Evolutionary conservation across 2,888 invertebrate genomes (phyloP).

Genomic region (Caenorhabditis imperialis): DNA sequence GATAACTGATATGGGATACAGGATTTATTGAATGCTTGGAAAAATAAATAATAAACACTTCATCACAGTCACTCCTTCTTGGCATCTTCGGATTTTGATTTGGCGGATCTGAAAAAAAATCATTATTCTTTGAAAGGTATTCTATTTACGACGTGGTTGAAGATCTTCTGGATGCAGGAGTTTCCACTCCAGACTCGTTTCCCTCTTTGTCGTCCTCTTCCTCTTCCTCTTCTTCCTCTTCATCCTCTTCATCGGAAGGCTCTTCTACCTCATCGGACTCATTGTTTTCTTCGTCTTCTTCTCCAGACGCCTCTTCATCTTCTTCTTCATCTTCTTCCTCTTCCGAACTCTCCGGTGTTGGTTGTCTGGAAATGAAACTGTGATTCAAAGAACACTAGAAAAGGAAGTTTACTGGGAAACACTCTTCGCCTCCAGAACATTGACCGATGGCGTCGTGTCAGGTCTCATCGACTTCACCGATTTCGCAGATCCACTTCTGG

Average conservation of each 20-base stretch:
- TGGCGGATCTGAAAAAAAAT: slow-evolving; percentile 2
- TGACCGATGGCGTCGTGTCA: too few species aligned
- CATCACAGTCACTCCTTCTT: too few species aligned
- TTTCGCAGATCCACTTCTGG: not conserved
- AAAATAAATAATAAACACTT: too few species aligned
- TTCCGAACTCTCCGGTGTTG: slow-evolving; percentile 34
- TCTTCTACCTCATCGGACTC: slow-evolving; percentile 23
- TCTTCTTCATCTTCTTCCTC: slow-evolving; percentile 19
- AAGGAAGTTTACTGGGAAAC: slow-evolving; percentile 34
- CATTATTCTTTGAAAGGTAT: too few species aligned
- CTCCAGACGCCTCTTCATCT: slow-evolving; percentile 20
- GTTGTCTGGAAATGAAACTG: slow-evolving; percentile 27
- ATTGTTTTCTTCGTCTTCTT: slow-evolving; percentile 27
- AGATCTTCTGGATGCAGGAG: slow-evolving; percentile 35
- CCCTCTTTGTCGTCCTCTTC: slow-evolving; percentile 17
- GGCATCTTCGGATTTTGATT: too few species aligned
- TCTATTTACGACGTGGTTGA: slow-evolving; percentile 32
- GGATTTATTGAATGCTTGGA: too few species aligned
- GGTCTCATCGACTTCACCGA: slow-evolving; percentile 11
- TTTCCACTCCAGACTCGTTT: slow-evolving; percentile 18
- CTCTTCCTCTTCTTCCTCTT: slow-evolving; percentile 15
- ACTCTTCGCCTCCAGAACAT: slow-evolving; percentile 42
- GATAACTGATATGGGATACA: too few species aligned
- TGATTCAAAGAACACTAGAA: not conserved
- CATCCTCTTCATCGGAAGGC: slow-evolving; percentile 16